Evolutionary conservation across 2,113 vertebrate genomes (phyloP), one percentile per base, ranked within the genome.

Genomic region (Perca schrenkii): DNA sequence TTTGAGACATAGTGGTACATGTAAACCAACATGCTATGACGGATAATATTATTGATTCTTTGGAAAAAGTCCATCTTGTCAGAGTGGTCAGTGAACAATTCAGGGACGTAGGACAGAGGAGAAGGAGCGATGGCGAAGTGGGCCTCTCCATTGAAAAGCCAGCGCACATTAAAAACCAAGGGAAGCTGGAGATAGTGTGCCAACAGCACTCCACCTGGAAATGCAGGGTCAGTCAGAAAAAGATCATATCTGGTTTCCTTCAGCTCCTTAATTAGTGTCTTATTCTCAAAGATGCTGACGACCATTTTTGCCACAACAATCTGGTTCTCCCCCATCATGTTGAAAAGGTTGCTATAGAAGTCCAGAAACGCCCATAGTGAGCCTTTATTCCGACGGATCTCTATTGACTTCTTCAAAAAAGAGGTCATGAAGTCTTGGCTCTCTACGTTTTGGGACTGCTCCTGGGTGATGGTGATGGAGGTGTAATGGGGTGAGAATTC

Each of bases 161-260:
- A 94, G n/a, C 92, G 89, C 15, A 90, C 92, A 21, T 93, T 94
- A 1, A 92, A 78, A 50, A 95, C 93, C 70, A 93, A 17, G 5
- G 94, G 94, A 17, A 95, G 92, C 52, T 92, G 68, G 12, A 95
- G 87, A 61, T 92, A 80, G 50, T 92, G 88, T 4, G 89, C 93
- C 67, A 95, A 0, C 74, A 95, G 43, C 13, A 92, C 85, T 5
- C 93, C 94, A 0, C 49, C 83, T 36, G 88, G 87, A 76, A 89
- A 93, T 12, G 8, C 82, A 1, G 94, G 93, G 62, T 95, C 92
- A 0, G 91, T 93, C 25, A 95, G 88, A 13, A 88, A 74, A 50
- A 95, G 3, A 14, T 95, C 92, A 65, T 88, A 95, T 6, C 40
- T 43, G 2, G 77, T 73, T 68, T 90, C 83, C 4, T 67, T 80